Base-by-base conservation (phyloP, 1,140 invertebrate genomes). In the Anoplolepis gracilipes region DNA sequence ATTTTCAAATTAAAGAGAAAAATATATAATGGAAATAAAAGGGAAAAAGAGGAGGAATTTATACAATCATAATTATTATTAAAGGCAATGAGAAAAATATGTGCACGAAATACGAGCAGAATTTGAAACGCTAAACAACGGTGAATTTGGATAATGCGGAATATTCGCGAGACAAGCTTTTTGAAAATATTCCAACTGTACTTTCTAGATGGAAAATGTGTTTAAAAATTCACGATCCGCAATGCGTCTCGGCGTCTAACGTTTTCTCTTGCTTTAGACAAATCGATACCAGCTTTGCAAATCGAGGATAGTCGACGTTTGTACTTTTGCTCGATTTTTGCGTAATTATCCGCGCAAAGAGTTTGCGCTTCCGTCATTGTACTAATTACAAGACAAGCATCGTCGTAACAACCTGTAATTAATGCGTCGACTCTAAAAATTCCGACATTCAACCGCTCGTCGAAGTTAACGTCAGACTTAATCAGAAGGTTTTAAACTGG, bases 161-260 rank as follows among this genome's bases (percentile, higher is more conserved):
- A 81, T 57, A 39, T 33, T 82, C n/a, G 36, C 8, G 36, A 30
- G 7, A 49, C 46, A 39, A 28, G 19, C 28, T 25, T 11, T 42
- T 72, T 33, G n/a, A 19, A 46, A 82, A 46, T 73, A 61, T 69
- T 82, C n/a, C 42, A 28, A 25, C 36, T 55, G 16, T 28, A 22
- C 39, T 61, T 72, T 61, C 67, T 30, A 25, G 49, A 69, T 22
- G 55, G 33, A 30, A 55, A 57, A 59, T 25, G 25, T 77, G 70
- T 42, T 89, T 88, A 89, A 89, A 77, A 88, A 88, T 89, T 86
- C 49, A 86, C 53, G 64, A 70, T 30, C 70, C 70, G 87, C 81
- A 86, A 76, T 86, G 85, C 88, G 87, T 70, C 84, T 53, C 57
- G 76, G 46, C 73, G 84, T 81, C 61, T 88, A 86, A 88, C 46